Evolutionary conservation across 2,113 vertebrate species (phyloP), one percentile per base, ranked within the genome.

Genomic region (Chaetops frenatus): DNA sequence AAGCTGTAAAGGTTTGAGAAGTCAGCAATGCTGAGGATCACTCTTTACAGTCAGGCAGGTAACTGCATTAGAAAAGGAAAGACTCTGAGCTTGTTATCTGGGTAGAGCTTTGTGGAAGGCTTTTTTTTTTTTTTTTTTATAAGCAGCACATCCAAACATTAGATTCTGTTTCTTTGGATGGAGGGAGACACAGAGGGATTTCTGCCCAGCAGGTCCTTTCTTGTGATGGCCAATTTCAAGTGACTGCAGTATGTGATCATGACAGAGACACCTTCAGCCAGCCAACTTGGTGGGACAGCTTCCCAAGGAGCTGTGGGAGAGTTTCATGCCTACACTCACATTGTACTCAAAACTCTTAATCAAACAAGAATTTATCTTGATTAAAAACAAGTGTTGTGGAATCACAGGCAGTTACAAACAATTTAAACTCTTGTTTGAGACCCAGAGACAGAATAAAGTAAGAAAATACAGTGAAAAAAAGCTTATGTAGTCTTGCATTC

Each of bases 381-480:
- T 98, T 97, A 91, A 96, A 98, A 98, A 73, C 97, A 98, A 98
- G 89, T 97, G 96, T 87, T 96, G 15, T 44, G 56, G 80, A 86
- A 85, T 95, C 74, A 78, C 54, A 94, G 86, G 81, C 74, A 83
- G 91, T 93, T 96, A 79, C 64, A 72, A 93, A 94, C 9, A 62
- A 73, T 80, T 86, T 66, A 95, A 92, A 86, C 56, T 86, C 86
- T 88, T 91, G 23, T 96, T 91, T 90, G 76, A 92, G 87, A 82
- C 65, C 72, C 70, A 77, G 36, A 88, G 82, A 8, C 76, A 62
- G 72, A 96, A 95, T 65, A 88, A 96, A 97, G 44, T 67, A 84
- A 94, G 94, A 94, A 95, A 92, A 94, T 84, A 76, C 47, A 85
- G 27, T 74, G 57, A 83, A 88, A 93, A 73, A 11, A 22, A 20